Evolutionary conservation across 1,140 invertebrate genomes (phyloP).

Genomic region (Myzus persicae): DNA sequence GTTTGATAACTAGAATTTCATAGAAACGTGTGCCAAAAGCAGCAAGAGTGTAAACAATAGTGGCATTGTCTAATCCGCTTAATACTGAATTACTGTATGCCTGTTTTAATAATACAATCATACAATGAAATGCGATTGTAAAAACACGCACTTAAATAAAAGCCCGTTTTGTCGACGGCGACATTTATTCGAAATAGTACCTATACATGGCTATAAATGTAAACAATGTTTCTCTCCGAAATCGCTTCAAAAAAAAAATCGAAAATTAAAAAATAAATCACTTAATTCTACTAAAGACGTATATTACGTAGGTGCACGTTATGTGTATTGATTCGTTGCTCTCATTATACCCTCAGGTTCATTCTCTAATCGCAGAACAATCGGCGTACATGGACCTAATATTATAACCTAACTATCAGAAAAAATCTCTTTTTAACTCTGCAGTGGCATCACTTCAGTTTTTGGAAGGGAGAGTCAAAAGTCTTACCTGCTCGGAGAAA

Average conservation of each 20-base stretch:
- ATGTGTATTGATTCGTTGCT: neutral
- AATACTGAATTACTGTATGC: conserved; percentile 1
- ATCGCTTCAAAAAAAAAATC: neutral
- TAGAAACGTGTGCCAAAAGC: neutral
- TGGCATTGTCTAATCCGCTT: conserved; percentile 38
- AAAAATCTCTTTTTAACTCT: too few relatives aligned
- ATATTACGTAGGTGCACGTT: neutral
- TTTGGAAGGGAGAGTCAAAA: too few relatives aligned
- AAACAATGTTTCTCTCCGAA: neutral
- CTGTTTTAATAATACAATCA: neutral
- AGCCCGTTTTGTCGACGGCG: neutral
- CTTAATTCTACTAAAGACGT: neutral
- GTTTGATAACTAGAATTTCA: conserved; percentile 47
- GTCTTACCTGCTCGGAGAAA: too few relatives aligned
- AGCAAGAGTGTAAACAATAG: conserved; percentile 35
- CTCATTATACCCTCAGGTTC: too few relatives aligned
- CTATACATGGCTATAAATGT: neutral
- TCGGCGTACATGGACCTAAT: neutral
- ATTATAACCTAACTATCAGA: neutral
- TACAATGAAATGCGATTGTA: neutral
- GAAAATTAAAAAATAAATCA: neutral
- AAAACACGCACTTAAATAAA: conserved; percentile 17
- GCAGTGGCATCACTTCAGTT: too few relatives aligned
- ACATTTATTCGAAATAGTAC: neutral
- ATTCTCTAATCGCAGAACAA: neutral